Evolutionary conservation across 30 jellyfish, hydroid and myxozoan species (phyloP), one percentile per base, ranked within the genome.

Genomic region (Catostylus mosaicus): DNA sequence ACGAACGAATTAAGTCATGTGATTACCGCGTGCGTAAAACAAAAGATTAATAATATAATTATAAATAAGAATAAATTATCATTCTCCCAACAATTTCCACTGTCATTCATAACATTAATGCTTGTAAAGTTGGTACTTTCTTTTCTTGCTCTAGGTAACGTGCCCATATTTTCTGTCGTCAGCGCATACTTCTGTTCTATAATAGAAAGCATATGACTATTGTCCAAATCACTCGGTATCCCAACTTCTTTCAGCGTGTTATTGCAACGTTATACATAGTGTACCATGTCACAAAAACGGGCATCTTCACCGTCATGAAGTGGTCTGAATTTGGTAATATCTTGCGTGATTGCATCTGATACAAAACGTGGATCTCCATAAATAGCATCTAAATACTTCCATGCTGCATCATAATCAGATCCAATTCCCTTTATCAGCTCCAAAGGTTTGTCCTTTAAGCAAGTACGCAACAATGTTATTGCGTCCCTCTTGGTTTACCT

Each of bases 351-450:
- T 36, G 85, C 88, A 67, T 89, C 96, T 43, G 93, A 75, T 45
- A 67, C 83, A 29, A 59, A 38, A 9, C 92, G 66, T 73, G 92
- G 90, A 23, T 83, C 96, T 36, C 95, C 92, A 89, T 89, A 82
- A 37, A 60, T 83, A 54, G 88, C 89, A 61, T 82, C 91, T 36
- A 82, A 67, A 37, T 78, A 77, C 80, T 66, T 88, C 95, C 92
- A 83, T 11, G 81, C 86, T 22, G 89, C 91, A 54, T 89, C 89
- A 45, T 76, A 76, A 78, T 77, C 96, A 54, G 80, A 12, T 66
- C 77, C 82, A 64, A 85, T 75, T 70, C 83, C 87, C 37, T 83
- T 83, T 31, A 83, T 61, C 59, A 83, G 63, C 70, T 75, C 95
- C 89, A 73, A 63, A 14, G 94, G 94, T 43, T 71, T 83, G 73